A percentile compares a stretch with the other conserved stretches of the same genome.
These are phyloP conservation scores for Himalopsyche kuldschensis DNA, from an alignment of 2,888 invertebrate species.

Conservation along the genomic window DNA sequence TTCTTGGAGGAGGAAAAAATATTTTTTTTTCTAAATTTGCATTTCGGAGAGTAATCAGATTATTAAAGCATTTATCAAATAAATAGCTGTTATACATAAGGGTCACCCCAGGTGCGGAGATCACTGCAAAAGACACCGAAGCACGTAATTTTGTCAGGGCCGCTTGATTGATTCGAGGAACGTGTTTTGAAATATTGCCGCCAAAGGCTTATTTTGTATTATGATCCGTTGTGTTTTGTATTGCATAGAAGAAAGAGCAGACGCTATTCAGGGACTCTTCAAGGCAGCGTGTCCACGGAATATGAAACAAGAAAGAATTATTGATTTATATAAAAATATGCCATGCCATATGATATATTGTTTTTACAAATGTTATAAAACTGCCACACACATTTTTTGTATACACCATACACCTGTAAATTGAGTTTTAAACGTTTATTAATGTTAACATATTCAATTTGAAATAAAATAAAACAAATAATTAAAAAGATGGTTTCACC, in stretches of 20 bases:
- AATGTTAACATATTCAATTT: too few species aligned
- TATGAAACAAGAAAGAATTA: background rate
- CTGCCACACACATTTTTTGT: too few species aligned
- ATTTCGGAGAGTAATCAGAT: too few species aligned
- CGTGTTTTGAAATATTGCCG: constrained; percentile 25
- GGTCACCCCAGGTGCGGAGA: background rate
- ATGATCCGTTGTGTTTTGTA: background rate
- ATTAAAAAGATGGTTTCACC: too few species aligned
- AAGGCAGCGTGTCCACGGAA: background rate
- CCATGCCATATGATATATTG: too few species aligned
- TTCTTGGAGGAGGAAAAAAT: too few species aligned
- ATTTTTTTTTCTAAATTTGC: too few species aligned
- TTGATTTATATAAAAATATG: background rate
- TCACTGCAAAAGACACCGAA: background rate
- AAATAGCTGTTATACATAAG: background rate
- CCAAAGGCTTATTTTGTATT: constrained; percentile 2
- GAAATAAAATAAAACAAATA: too few species aligned
- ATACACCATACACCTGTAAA: too few species aligned
- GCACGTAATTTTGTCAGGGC: constrained; percentile 21
- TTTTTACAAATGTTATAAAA: too few species aligned
- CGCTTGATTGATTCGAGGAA: constrained; percentile 26
- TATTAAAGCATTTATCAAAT: too few species aligned
- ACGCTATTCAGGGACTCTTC: background rate
- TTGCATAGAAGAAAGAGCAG: background rate
- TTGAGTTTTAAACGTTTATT: too few species aligned